Percentiles rank a stretch among this genome's conserved stretches.
Conservation (phyloP, 1,140 invertebrate genomes). For the Nymphalis io region DNA sequence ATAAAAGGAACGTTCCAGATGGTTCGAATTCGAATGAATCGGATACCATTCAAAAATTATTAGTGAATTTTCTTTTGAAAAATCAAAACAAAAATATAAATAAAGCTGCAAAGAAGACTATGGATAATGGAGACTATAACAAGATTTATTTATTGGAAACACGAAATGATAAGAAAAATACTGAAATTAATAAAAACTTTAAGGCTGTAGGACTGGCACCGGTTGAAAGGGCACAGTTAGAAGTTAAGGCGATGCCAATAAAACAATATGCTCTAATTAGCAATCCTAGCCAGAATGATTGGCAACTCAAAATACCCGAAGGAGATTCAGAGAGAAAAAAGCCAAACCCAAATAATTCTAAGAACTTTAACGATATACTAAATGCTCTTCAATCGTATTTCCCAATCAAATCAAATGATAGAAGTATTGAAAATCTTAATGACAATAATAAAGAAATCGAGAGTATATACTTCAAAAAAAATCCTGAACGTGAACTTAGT, state of each 20-base stretch:
- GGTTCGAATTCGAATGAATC: background rate
- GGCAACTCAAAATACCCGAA: background rate
- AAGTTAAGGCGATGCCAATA: background rate
- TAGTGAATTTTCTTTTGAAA: slow-evolving; percentile 21
- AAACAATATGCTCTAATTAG: background rate
- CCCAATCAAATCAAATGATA: background rate
- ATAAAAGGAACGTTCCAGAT: slow-evolving; percentile 16
- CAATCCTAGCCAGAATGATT: background rate
- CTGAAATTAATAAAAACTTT: background rate
- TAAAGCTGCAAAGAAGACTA: background rate
- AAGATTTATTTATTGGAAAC: background rate
- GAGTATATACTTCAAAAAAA: background rate
- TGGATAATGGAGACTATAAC: slow-evolving; percentile 1
- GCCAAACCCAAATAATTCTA: background rate
- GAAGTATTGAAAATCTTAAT: background rate
- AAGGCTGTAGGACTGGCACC: background rate
- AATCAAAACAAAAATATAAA: slow-evolving; percentile 2
- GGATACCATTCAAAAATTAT: slow-evolving; percentile 9
- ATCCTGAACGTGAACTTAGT: background rate
- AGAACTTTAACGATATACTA: slow-evolving; percentile 8
- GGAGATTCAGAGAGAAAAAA: background rate
- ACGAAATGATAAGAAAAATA: background rate
- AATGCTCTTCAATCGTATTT: slow-evolving; percentile 9
- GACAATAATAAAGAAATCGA: slow-evolving; percentile 3
- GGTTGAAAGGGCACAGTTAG: background rate